These are phyloP conservation scores for Alviniconcha strummeri DNA, from an alignment of 2,888 invertebrate genomes.

Conservation along the genomic window DNA sequence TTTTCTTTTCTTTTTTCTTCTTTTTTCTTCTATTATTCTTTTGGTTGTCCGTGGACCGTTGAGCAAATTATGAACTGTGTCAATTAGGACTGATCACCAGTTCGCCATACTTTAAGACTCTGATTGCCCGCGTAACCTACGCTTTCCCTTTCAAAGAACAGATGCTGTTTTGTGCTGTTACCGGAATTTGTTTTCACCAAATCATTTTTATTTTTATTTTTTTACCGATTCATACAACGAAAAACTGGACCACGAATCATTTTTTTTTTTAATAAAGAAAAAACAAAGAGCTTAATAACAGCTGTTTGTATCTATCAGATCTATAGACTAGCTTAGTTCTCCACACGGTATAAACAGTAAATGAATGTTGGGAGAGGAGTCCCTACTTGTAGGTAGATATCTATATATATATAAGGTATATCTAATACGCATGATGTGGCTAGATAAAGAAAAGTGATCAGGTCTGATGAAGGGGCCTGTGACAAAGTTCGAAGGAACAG, in stretches of 20 bases:
- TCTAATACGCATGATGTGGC: background rate
- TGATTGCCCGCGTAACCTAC: background rate
- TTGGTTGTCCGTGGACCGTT: background rate
- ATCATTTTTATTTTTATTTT: background rate
- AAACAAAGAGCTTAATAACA: background rate
- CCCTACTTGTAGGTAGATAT: background rate
- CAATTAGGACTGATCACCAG: background rate
- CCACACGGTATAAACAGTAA: background rate
- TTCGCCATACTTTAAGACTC: background rate
- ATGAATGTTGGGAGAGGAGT: background rate
- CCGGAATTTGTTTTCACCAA: background rate
- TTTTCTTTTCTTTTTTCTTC: background rate
- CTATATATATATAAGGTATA: background rate
- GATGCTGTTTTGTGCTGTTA: background rate
- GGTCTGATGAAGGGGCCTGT: conserved; percentile 28
- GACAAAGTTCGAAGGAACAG: conserved; percentile 38
- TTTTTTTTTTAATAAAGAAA: background rate
- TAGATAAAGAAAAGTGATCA: conserved; percentile 15
- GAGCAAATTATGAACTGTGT: background rate
- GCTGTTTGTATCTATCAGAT: background rate
- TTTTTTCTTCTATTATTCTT: background rate
- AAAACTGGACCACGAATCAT: no score
- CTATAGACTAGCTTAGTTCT: no score
- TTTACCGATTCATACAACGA: no score
- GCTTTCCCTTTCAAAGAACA: background rate